Conservation (phyloP, 2,113 vertebrate genomes). For the Leucoraja erinaceus region DNA sequence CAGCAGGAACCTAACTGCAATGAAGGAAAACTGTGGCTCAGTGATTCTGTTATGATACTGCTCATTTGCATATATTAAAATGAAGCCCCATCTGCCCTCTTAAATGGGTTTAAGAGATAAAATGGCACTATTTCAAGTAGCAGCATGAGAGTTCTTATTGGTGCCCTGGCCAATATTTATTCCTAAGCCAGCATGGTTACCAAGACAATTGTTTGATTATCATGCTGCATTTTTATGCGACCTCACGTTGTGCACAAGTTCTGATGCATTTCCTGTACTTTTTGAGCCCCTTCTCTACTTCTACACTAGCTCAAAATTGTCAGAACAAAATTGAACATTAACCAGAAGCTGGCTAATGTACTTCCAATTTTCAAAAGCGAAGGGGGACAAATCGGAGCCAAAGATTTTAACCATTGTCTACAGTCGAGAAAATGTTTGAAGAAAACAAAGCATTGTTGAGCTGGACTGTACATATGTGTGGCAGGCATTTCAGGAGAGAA, state of each 20-base stretch:
- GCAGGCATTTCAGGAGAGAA: too few relatives aligned
- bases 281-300: neutral
- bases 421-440: too few relatives aligned
- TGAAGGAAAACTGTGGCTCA: neutral
- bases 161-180: neutral
- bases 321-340: neutral
- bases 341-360: neutral
- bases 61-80: neutral
- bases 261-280: neutral
- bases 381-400: too few relatives aligned
- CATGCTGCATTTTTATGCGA: neutral
- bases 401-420: too few relatives aligned
- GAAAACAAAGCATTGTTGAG: too few relatives aligned
- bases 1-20: neutral
- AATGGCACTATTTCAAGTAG: neutral
- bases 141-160: neutral
- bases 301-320: neutral
- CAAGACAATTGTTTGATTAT: neutral
- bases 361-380: too few relatives aligned
- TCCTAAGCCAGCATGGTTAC: neutral
- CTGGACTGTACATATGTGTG: too few relatives aligned
- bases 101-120: neutral
- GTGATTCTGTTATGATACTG: neutral
- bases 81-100: neutral
- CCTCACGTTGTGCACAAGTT: too few relatives aligned